Evolutionary conservation across 2,113 vertebrate species (phyloP).

Genomic region (Centropus unirufus): DNA sequence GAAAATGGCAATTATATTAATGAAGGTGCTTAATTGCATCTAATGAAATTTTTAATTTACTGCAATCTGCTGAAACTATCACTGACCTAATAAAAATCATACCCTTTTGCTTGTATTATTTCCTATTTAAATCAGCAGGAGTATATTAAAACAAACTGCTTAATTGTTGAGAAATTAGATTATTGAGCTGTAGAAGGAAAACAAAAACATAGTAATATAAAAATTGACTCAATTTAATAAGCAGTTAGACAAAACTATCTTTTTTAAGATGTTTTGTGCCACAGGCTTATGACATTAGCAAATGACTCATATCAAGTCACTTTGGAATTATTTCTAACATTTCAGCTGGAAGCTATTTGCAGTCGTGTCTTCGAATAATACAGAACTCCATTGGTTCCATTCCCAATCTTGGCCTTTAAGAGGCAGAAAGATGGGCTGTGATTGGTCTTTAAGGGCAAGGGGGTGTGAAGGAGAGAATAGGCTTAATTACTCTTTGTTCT

Average conservation of each 20-base stretch:
- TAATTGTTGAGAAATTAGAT: constrained; percentile 71
- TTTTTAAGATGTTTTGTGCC: constrained; percentile 54
- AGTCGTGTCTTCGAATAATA: not conserved
- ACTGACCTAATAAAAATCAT: constrained; percentile 71
- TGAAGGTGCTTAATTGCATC: constrained; percentile 66
- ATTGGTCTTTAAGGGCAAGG: not conserved
- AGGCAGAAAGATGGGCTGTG: not conserved
- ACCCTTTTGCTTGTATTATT: constrained; percentile 68
- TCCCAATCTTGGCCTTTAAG: not conserved
- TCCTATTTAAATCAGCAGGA: constrained; percentile 69
- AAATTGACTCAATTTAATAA: constrained; percentile 55
- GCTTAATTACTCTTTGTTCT: not conserved
- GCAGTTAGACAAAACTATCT: constrained; percentile 57
- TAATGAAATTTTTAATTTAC: constrained; percentile 71
- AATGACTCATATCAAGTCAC: constrained; percentile 45
- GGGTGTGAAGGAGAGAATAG: not conserved
- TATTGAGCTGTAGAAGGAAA: constrained; percentile 54
- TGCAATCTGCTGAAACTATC: constrained; percentile 66
- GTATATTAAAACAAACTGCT: constrained; percentile 58
- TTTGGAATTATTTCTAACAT: constrained; percentile 32
- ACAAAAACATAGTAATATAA: constrained; percentile 58
- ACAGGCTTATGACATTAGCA: constrained; percentile 35
- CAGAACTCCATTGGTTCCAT: not conserved
- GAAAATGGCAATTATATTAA: constrained; percentile 67
- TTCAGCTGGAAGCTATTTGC: constrained; percentile 30